phyloP scores from a whole-genome alignment of 2,113 vertebrate genomes.

The Meriones unguiculatus region DNA sequence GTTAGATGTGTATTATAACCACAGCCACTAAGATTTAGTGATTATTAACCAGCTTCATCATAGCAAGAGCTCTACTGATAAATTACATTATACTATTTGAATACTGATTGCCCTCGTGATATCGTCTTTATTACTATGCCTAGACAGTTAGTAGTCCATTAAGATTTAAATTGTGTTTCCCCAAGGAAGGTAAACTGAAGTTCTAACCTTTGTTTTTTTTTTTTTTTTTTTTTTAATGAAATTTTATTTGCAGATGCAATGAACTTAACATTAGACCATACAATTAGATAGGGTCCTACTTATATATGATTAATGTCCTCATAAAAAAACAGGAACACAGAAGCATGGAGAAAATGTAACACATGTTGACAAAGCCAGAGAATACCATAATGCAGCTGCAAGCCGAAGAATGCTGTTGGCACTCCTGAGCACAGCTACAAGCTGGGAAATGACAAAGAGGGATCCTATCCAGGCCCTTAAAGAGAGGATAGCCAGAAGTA shows the following conservation, averaged over 20 bases:
- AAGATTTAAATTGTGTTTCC: not conserved
- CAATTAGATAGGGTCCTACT: not conserved
- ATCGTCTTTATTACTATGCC: not conserved
- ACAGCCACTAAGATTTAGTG: not conserved
- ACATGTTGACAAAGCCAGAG: not conserved
- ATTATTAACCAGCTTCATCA: not conserved
- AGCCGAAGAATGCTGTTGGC: not conserved
- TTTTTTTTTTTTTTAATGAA: not conserved
- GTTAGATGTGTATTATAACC: not conserved
- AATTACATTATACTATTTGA: not conserved
- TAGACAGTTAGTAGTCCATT: not conserved
- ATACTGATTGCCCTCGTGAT: not conserved
- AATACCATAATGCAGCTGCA: not conserved
- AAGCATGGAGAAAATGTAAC: not conserved
- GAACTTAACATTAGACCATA: not conserved
- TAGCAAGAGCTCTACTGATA: not conserved
- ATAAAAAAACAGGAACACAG: not conserved
- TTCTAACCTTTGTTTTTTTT: not conserved
- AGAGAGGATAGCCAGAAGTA: not conserved
- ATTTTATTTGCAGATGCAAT: not conserved
- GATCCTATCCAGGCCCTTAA: not conserved
- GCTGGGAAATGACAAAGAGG: not conserved
- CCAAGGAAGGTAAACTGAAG: not conserved
- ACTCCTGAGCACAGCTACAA: not conserved
- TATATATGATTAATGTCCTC: too few species aligned